These are phyloP conservation scores for Cepaea hortensis DNA, from an alignment of 2,888 invertebrate genomes.

Conservation along the genomic window DNA sequence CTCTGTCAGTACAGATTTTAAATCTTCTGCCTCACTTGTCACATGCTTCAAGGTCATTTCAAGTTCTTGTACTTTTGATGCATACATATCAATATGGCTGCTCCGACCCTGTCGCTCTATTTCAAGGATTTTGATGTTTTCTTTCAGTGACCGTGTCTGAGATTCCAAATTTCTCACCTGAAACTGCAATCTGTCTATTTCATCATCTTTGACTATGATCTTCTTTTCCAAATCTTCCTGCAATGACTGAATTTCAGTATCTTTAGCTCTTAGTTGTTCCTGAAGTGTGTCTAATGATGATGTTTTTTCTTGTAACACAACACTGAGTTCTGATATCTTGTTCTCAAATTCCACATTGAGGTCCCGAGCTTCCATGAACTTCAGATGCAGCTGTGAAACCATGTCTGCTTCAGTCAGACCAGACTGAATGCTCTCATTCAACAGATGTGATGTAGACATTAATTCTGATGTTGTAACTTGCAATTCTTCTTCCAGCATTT, in stretches of 20 bases:
- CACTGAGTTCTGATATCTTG: constrained; percentile 8
- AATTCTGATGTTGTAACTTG: constrained; percentile 44
- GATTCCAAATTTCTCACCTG: constrained; percentile 50
- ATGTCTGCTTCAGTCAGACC: constrained; percentile 23
- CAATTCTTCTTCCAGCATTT: constrained; percentile 42
- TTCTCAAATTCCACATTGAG: not conserved
- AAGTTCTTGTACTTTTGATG: constrained; percentile 33
- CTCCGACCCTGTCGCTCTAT: constrained; percentile 37
- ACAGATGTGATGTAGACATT: constrained; percentile 41
- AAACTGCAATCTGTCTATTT: constrained; percentile 33
- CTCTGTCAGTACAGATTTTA: constrained; percentile 49
- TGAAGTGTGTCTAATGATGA: constrained; percentile 27
- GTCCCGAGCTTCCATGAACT: constrained; percentile 17
- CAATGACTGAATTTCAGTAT: constrained; percentile 4
- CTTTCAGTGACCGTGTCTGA: constrained; percentile 43
- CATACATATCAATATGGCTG: constrained; percentile 38
- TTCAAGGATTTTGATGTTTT: constrained; percentile 44
- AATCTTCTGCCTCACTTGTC: constrained; percentile 42
- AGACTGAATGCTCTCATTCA: constrained; percentile 38
- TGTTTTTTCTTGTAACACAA: constrained; percentile 13
- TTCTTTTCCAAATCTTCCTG: not conserved
- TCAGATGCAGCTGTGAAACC: constrained; percentile 7
- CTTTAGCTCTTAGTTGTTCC: constrained; percentile 16
- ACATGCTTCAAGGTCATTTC: constrained; percentile 44
- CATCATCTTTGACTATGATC: not conserved